Evolutionary conservation across 2,888 invertebrate species (phyloP).

Genomic region (Eremobia ochroleuca): DNA sequence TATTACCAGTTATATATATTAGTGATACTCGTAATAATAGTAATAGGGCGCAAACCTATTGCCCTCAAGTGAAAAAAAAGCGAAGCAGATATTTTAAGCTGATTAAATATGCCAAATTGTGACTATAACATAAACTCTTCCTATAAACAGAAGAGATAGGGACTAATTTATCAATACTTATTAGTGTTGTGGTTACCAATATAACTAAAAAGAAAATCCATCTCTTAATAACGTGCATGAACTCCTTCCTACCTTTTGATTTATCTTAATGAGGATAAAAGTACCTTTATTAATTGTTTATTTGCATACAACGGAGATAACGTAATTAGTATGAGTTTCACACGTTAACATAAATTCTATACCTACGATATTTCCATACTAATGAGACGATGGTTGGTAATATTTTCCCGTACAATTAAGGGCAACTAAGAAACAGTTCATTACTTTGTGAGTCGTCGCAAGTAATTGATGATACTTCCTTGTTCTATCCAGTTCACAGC

Average conservation of each 20-base stretch:
- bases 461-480: conserved; percentile 44
- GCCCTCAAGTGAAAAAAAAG: neutral
- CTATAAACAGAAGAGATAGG: too few relatives aligned
- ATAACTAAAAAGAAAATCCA: neutral
- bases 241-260: neutral
- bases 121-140: too few relatives aligned
- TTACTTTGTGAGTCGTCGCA: conserved; percentile 15
- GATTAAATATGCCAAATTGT: neutral
- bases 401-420: conserved; percentile 47
- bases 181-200: neutral
- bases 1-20: too few relatives aligned
- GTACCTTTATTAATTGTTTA: neutral
- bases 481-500: conserved; percentile 1
- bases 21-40: too few relatives aligned
- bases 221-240: neutral
- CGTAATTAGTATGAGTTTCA: conserved; percentile 48
- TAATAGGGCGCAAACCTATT: neutral
- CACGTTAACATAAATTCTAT: conserved; percentile 43
- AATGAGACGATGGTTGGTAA: conserved; percentile 15
- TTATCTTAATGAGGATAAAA: conserved; percentile 14
- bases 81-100: neutral
- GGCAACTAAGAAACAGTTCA: conserved; percentile 36
- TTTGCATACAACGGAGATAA: conserved; percentile 40
- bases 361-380: conserved; percentile 47
- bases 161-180: neutral